Base-by-base conservation (phyloP, 1,140 invertebrate genomes). In the Aphaenogaster floridana region DNA sequence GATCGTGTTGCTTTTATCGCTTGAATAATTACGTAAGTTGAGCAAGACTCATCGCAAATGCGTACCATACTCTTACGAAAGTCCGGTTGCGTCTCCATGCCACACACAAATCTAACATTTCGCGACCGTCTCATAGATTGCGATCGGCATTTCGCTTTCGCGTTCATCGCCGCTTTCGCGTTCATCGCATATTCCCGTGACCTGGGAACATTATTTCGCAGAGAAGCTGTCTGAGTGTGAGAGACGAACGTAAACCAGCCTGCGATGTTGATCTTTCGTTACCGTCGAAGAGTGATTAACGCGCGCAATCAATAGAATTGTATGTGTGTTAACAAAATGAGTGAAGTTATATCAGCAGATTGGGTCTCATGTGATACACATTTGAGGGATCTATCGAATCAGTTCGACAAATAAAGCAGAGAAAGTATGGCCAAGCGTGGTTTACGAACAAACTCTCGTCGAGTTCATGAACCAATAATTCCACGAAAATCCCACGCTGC, bases 381-480 rank as follows among this genome's bases (percentile, higher is more conserved):
- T 54, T 86, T 64, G 36, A 63, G 39, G 34, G 48, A 86, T 66
- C 21, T 64, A 45, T 36, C 34, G 66, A 86, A 63, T 68, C 28
- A 50, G 50, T 84, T 57, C 63, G 48, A 17, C 13, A 57, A 86
- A 83, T 61, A 88, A 69, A 66, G n/a, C 2, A 59, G 28, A 59
- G 72, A 50, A 52, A 69, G 77, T 45, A 42, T 8, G 28, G 11
- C n/a, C 78, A 78, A 74, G 69, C 17, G 66, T 39, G 21, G n/a
- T 34, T 34, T 42, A n/a, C 52, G 80, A 84, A 39, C 80, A 39
- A 84, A 76, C 54, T 74, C 54, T 54, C 39, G 39, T n/a, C 45
- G 64, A 74, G 72, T 79, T 91, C 88, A 66, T 91, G 87, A 91
- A 91, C 76, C 90, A 91, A 91, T 91, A 91, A 91, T 91, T 90